phyloP scores from a whole-genome alignment of 2,888 invertebrate genomes.

The Carpatolechia fugitivella region DNA sequence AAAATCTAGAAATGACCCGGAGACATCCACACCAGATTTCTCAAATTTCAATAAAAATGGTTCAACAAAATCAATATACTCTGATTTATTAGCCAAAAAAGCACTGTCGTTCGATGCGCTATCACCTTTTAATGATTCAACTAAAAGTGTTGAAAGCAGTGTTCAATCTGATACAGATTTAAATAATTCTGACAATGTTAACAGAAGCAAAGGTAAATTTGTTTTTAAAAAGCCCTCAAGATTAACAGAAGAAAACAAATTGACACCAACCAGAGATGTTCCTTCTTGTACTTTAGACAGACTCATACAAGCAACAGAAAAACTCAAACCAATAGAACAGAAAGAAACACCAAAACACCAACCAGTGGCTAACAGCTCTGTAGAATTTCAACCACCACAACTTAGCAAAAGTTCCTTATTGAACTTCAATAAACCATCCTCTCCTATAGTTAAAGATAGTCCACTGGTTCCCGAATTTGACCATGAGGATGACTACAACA shows the following conservation, averaged over 20 bases:
- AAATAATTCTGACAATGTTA: conserved; percentile 29
- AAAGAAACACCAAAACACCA: conserved; percentile 40
- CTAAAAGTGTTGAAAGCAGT: conserved; percentile 35
- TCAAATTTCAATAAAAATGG: conserved; percentile 33
- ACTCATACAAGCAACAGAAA: conserved; percentile 54
- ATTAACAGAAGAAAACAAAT: conserved; percentile 37
- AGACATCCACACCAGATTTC: conserved; percentile 56
- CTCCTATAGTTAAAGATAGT: conserved; percentile 38
- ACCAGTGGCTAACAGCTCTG: conserved; percentile 56
- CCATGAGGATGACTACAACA: conserved; percentile 38
- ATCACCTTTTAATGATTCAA: conserved; percentile 41
- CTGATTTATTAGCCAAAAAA: conserved; percentile 46
- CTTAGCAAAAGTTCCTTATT: conserved; percentile 47
- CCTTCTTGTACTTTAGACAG: conserved; percentile 61
- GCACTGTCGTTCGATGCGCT: conserved; percentile 49
- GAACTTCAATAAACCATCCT: conserved; percentile 41
- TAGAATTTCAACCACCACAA: conserved; percentile 61
- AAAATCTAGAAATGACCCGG: conserved; percentile 22
- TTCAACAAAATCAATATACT: conserved; percentile 46
- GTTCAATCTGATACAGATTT: conserved; percentile 27
- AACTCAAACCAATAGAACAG: conserved; percentile 50
- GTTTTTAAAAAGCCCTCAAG: conserved; percentile 66
- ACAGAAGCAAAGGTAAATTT: conserved; percentile 62
- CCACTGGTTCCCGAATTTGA: conserved; percentile 18
- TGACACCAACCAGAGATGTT: conserved; percentile 42